These are phyloP conservation scores for Agonopterix heracliana DNA, from an alignment of 2,888 invertebrate species.

Conservation along the genomic window DNA sequence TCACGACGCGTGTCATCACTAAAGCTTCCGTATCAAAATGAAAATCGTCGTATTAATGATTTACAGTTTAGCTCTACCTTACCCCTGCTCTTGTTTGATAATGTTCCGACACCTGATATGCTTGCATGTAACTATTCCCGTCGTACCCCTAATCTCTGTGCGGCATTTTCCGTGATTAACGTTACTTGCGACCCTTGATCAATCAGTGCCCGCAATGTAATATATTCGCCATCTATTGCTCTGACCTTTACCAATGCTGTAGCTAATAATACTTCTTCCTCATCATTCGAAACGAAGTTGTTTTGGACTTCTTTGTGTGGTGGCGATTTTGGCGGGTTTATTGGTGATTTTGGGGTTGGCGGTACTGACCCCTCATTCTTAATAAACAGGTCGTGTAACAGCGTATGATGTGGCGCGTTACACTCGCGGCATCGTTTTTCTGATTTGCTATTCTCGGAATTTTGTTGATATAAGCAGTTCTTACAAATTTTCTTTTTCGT, in stretches of 20 bases:
- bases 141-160: not conserved
- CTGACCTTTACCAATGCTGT: slow-evolving; percentile 9
- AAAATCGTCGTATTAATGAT: not conserved
- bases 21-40: slow-evolving; percentile 1
- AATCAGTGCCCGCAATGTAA: not conserved
- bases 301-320: too few species aligned
- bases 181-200: slow-evolving; percentile 1
- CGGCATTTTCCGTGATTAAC: slow-evolving; percentile 3
- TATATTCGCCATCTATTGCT: not conserved
- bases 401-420: too few species aligned
- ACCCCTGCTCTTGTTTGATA: slow-evolving; percentile 2
- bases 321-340: too few species aligned
- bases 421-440: too few species aligned
- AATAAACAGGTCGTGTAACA: too few species aligned
- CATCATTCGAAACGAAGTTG: too few species aligned
- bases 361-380: too few species aligned
- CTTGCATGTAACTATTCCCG: not conserved
- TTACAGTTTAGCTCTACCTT: not conserved
- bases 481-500: too few species aligned
- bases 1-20: slow-evolving; percentile 3
- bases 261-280: slow-evolving; percentile 9
- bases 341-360: too few species aligned
- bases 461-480: too few species aligned
- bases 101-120: slow-evolving; percentile 1
- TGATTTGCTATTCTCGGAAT: too few species aligned